phyloP scores from a whole-genome alignment of 35 echinoderm and acorn worm species.

The Hemicentrotus pulcherrimus region DNA sequence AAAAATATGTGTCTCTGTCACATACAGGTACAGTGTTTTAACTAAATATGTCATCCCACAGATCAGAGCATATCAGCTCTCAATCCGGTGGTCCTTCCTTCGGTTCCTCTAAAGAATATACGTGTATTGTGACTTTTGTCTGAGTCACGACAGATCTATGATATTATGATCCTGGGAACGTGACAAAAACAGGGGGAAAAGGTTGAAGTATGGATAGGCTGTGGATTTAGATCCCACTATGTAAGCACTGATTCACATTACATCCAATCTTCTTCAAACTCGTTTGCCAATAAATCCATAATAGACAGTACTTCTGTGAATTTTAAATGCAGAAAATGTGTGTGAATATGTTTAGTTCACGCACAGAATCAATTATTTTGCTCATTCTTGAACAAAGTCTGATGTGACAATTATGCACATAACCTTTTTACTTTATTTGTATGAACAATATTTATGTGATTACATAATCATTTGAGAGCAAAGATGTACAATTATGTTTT shows the following conservation, averaged over 20 bases:
- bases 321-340: background rate
- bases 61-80: background rate
- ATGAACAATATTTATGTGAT: too few relatives aligned
- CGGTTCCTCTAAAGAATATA: background rate
- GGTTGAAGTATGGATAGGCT: background rate
- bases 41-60: background rate
- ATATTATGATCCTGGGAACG: background rate
- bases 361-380: background rate
- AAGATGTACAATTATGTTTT: too few relatives aligned
- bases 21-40: too few relatives aligned
- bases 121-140: background rate
- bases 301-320: too few relatives aligned
- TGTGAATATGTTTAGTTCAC: background rate
- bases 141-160: background rate
- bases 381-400: too few relatives aligned
- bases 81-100: background rate
- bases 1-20: too few relatives aligned
- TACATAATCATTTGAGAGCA: too few relatives aligned
- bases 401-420: too few relatives aligned
- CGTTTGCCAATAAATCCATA: too few relatives aligned
- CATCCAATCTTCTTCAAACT: too few relatives aligned
- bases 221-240: background rate
- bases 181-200: background rate
- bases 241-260: background rate
- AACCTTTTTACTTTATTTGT: too few relatives aligned